Conservation (phyloP, 2,797 vertebrate species). For the Petrocephalus sullivani region DNA sequence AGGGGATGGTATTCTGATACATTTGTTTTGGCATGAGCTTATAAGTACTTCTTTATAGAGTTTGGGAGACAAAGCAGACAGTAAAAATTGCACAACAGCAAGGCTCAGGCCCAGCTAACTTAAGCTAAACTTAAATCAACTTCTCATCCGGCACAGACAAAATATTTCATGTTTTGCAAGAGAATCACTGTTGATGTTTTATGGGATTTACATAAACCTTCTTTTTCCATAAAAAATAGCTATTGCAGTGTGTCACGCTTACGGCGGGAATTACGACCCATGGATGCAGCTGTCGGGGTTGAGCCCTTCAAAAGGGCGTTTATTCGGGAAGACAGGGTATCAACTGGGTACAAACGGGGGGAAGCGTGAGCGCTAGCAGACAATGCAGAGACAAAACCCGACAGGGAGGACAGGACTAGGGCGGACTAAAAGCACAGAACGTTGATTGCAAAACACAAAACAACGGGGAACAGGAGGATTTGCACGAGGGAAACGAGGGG, state of each 20-base stretch:
- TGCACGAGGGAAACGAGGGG: too few species aligned
- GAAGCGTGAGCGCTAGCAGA: too few species aligned
- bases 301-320: too few species aligned
- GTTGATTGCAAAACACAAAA: too few species aligned
- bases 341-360: too few species aligned
- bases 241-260: constrained; percentile 32
- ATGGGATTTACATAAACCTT: constrained; percentile 57
- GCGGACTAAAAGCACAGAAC: too few species aligned
- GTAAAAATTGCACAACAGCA: background rate
- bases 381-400: too few species aligned
- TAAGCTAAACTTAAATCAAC: constrained; percentile 18
- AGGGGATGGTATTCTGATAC: background rate
- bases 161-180: constrained; percentile 63
- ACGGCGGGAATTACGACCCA: too few species aligned
- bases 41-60: background rate
- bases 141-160: constrained; percentile 57
- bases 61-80: background rate
- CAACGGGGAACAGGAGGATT: too few species aligned
- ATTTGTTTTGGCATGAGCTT: background rate
- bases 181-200: constrained; percentile 49
- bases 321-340: too few species aligned
- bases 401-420: too few species aligned
- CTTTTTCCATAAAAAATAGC: constrained; percentile 48
- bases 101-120: background rate
- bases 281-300: too few species aligned